Evolutionary conservation across 1,140 invertebrate species (phyloP).

Genomic region (Neotoxoptera formosana): DNA sequence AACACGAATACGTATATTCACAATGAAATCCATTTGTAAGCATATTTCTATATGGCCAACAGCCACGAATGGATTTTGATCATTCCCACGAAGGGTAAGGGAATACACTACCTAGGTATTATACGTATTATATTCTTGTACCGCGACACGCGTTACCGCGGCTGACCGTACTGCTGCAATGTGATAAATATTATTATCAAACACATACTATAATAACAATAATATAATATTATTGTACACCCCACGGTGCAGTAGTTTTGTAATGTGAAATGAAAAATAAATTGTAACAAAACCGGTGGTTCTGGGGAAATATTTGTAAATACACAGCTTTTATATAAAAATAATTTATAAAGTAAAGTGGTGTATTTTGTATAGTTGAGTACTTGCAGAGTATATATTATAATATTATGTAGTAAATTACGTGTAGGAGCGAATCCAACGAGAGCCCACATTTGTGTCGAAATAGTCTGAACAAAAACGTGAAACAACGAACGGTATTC

Average conservation of each 20-base stretch:
- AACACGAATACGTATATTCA: neutral
- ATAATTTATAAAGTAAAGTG: neutral
- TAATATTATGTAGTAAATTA: neutral
- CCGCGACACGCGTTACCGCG: neutral
- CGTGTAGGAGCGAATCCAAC: neutral
- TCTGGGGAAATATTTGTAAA: neutral
- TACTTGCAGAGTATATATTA: neutral
- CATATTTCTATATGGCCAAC: neutral
- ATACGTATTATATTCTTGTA: neutral
- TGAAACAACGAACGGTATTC: neutral
- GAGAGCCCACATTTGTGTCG: neutral
- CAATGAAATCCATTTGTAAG: conserved; percentile 17
- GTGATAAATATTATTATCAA: neutral
- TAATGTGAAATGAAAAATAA: neutral
- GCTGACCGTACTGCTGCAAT: neutral
- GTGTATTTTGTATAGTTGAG: neutral
- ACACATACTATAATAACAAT: neutral
- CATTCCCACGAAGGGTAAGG: conserved; percentile 16
- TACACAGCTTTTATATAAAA: neutral
- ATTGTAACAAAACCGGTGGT: neutral
- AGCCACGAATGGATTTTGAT: neutral
- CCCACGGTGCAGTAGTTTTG: neutral
- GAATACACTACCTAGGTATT: neutral
- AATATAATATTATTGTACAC: neutral
- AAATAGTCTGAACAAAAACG: neutral